Conservation (phyloP, 2,113 vertebrate species). For the Eolophus roseicapilla region DNA sequence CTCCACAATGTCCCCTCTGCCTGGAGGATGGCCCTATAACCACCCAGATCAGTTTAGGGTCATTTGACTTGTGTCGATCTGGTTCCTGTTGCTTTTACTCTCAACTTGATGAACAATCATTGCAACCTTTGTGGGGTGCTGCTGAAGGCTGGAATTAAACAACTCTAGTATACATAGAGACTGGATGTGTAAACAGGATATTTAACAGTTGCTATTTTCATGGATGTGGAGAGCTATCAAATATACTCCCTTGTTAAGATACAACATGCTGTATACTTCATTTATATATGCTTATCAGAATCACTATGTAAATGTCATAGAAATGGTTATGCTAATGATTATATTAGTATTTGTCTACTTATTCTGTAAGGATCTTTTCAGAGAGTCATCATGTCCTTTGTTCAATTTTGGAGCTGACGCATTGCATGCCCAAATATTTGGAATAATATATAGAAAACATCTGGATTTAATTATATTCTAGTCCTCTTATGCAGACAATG, state of each 20-base stretch:
- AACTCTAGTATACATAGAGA: background rate
- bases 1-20: conserved; percentile 72
- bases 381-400: conserved; percentile 35
- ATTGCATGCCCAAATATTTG: conserved; percentile 70
- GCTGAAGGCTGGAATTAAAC: conserved; percentile 49
- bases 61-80: conserved; percentile 65
- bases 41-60: conserved; percentile 69
- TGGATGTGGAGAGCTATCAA: background rate
- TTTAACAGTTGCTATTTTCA: conserved; percentile 43
- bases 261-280: background rate
- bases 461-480: conserved; percentile 72
- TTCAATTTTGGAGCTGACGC: conserved; percentile 58
- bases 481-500: conserved; percentile 70
- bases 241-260: background rate
- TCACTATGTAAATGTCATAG: conserved; percentile 3
- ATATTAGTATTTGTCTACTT: conserved; percentile 57
- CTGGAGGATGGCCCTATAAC: conserved; percentile 65
- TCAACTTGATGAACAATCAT: conserved; percentile 36
- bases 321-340: background rate
- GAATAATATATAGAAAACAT: conserved; percentile 71
- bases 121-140: conserved; percentile 20
- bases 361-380: conserved; percentile 49
- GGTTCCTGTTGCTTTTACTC: conserved; percentile 70
- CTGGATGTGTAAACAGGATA: conserved; percentile 55
- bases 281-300: conserved; percentile 27